Evolutionary conservation across 1,140 invertebrate genomes (phyloP), one percentile per base, ranked within the genome.

Genomic region (Saxidomus purpurata): DNA sequence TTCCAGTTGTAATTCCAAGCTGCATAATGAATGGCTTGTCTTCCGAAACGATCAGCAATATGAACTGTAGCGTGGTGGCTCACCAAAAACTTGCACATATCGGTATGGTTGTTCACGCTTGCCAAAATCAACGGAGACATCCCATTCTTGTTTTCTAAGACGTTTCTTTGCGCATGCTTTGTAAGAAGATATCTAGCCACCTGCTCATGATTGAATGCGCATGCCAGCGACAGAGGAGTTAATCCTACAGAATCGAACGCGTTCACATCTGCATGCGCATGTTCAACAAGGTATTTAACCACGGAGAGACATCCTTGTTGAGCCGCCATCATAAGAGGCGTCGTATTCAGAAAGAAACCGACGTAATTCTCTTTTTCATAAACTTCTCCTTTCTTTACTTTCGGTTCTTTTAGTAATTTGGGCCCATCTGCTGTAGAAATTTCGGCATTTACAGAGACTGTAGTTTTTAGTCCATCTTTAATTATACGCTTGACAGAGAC

Each of bases 1-100:
- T 61, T 47, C 47, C 69, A 22, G 36, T 88, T 90, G 28, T 90
- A 90, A 76, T 89, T 90, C 90, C 90, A 90, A 0, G 90, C 90
- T 9, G 90, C 90, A 59, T 87, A 90, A 85, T 90, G 90, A 19
- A 88, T 76, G 8, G 85, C 49, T n/a, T 81, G 40, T 71, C 76
- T 84, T 61, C 90, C 90, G 38, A 80, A 52, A 9, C 47, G 38
- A 31, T 90, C 90, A 17, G 67, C 69, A 28, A 67, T 67, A n/a
- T 84, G 47, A 1, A 90, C 80, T 25, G 84, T 84, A 34, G 67
- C 85, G 31, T 80, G 80, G n/a, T 71, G 52, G 2, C 25, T 49
- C 15, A 85, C 25, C n/a, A 90, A 63, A 76, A 87, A 85, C 28
- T 80, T 88, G 22, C 80, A 81, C 31, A 89, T 59, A 38, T 61